Conservation (phyloP, 2,113 vertebrate genomes). For the Xyrauchen texanus region DNA sequence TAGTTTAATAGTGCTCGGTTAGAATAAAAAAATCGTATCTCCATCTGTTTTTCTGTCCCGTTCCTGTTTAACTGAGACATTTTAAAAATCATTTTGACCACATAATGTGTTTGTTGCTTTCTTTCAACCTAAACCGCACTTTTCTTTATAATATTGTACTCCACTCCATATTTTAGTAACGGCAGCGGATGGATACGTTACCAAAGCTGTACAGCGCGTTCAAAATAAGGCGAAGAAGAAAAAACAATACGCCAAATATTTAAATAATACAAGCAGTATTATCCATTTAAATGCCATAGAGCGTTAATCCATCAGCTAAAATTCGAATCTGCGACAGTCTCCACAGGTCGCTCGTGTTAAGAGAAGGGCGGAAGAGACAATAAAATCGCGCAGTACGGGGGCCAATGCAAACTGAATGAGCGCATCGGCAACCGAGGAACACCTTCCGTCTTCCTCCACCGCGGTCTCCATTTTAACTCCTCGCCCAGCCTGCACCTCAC, state of each 20-base stretch:
- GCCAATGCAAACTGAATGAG: background rate
- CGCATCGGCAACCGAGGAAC: slow-evolving; percentile 37
- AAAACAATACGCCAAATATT: no score
- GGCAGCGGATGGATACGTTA: slow-evolving; percentile 68
- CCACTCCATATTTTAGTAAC: slow-evolving; percentile 70
- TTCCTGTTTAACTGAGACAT: no score
- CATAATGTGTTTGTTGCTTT: no score
- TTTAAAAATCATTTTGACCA: background rate
- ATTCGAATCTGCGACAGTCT: background rate
- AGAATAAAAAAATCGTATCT: background rate
- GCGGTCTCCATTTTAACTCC: slow-evolving; percentile 75
- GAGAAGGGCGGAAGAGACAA: background rate
- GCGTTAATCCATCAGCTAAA: background rate
- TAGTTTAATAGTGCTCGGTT: background rate
- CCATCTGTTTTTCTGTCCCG: background rate
- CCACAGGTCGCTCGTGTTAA: background rate
- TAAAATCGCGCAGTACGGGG: background rate
- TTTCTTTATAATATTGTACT: slow-evolving; percentile 28
- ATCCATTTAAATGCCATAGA: no score
- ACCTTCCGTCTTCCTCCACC: slow-evolving; percentile 53
- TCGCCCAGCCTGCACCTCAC: slow-evolving; percentile 73
- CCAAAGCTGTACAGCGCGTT: slow-evolving; percentile 17
- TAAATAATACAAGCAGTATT: no score
- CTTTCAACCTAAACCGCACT: background rate
- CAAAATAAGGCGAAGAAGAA: background rate